phyloP scores from a whole-genome alignment of 2,888 invertebrate genomes.

The Spilosoma lubricipeda region DNA sequence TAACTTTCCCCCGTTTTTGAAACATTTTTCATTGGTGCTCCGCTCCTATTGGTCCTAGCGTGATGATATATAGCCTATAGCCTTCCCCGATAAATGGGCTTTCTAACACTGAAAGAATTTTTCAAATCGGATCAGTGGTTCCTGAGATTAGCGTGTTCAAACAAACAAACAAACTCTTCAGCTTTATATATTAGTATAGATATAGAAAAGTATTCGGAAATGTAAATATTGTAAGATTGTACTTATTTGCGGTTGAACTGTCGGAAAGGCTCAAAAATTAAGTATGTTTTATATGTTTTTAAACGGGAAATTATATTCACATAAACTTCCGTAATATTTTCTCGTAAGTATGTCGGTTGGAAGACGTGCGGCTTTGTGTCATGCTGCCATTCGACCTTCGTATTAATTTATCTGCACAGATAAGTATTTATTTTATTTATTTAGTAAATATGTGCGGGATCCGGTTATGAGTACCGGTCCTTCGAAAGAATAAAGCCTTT shows the following conservation, averaged over 20 bases:
- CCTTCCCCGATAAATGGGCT: too few relatives aligned
- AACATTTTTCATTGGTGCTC: too few relatives aligned
- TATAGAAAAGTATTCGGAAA: background rate
- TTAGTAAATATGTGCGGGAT: background rate
- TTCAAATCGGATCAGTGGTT: too few relatives aligned
- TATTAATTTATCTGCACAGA: background rate
- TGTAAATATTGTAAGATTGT: background rate
- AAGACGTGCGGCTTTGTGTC: conserved; percentile 4
- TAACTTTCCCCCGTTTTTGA: too few relatives aligned
- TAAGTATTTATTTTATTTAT: too few relatives aligned
- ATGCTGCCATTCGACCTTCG: background rate
- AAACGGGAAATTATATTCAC: background rate
- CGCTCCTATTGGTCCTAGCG: too few relatives aligned
- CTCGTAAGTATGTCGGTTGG: conserved; percentile 7
- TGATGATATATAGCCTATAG: too few relatives aligned
- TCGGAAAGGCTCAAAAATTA: background rate
- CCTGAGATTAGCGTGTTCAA: too few relatives aligned
- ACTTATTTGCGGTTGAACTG: background rate
- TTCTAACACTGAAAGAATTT: too few relatives aligned
- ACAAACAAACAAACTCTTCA: too few relatives aligned
- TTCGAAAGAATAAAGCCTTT: too few relatives aligned
- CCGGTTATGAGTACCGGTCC: background rate
- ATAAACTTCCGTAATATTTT: background rate
- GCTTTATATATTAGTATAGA: too few relatives aligned
- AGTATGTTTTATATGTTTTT: background rate